Base-by-base conservation (phyloP, 2,113 vertebrate species). In the Sigmodon hispidus region DNA sequence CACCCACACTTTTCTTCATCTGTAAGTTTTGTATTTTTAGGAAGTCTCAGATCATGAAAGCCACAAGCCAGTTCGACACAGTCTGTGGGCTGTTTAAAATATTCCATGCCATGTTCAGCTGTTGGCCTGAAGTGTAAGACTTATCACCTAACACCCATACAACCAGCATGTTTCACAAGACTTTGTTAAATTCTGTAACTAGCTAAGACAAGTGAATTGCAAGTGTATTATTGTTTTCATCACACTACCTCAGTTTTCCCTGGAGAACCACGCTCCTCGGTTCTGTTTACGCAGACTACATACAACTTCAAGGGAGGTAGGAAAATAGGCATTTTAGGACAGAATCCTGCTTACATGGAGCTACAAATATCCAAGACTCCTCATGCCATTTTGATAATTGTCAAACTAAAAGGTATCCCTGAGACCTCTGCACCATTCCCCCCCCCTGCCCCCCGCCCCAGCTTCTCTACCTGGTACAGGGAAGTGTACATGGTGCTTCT, bases 1-100 rank as follows among this genome's bases (percentile, higher is more conserved):
- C 31, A 88, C 75, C 63, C 69, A 96, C 80, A 10, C 63, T 40
- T 95, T 80, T 57, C 48, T 93, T 67, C 50, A 73, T 92, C 94
- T 91, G 79, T 89, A 89, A 81, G 79, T 76, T 81, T 84, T 16
- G n/a, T 59, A 70, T 86, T 93, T 88, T 70, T 86, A 52, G 24
- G 77, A 24, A n/a, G 1, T 65, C 31, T 55, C 13, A 36, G 75
- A 57, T 21, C 69, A 52, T 26, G 57, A 75, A 45, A 57, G 65
- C 5, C 50, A 69, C 36, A 45, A 11, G 55, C 31, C 55, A 12
- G n/a, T 73, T 17, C n/a, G 65, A 80, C 7, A 61, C 22, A 13
- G 7, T 52, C 57, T 50, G 36, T 65, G 16, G 4, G 7, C 45
- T 75, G 24, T 77, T 94, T 69, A 85, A 93, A 93, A 63, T 59